These are phyloP conservation scores for Chrysolina haemoptera DNA, from an alignment of 2,888 invertebrate genomes.

Conservation along the genomic window DNA sequence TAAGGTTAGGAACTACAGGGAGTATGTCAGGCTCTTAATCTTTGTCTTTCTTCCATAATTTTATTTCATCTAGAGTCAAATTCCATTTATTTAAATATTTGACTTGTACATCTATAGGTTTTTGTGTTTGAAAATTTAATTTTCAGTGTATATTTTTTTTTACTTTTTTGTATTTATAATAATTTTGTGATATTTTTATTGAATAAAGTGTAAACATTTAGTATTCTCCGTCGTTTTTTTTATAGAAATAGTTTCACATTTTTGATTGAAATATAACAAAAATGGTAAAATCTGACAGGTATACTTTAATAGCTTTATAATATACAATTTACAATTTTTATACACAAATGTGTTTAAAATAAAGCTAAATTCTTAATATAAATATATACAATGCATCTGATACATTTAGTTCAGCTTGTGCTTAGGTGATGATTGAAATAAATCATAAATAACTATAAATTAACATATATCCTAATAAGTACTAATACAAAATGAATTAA, in stretches of 20 bases:
- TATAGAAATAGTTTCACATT: background rate
- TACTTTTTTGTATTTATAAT: background rate
- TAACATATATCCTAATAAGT: background rate
- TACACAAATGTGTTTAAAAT: slow-evolving; percentile 21
- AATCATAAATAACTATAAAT: slow-evolving; percentile 8
- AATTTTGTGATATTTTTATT: slow-evolving; percentile 21
- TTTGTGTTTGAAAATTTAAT: background rate
- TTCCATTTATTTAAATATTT: background rate
- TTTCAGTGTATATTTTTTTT: background rate
- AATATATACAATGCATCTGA: slow-evolving; percentile 14
- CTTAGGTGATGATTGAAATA: background rate
- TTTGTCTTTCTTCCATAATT: too few relatives aligned
- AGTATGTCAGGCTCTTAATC: too few relatives aligned
- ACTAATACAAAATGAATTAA: background rate
- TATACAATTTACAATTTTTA: slow-evolving; percentile 13
- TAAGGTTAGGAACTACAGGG: too few relatives aligned
- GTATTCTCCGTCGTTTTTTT: background rate
- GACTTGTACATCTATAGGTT: background rate
- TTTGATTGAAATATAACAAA: background rate
- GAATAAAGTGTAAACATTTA: background rate
- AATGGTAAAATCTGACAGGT: background rate
- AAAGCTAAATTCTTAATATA: background rate
- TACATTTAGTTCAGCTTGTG: background rate
- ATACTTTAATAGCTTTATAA: slow-evolving; percentile 4
- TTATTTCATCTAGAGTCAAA: too few relatives aligned